These are phyloP conservation scores for Aphodius sticticus DNA, from an alignment of 2,888 invertebrate genomes.

Conservation along the genomic window DNA sequence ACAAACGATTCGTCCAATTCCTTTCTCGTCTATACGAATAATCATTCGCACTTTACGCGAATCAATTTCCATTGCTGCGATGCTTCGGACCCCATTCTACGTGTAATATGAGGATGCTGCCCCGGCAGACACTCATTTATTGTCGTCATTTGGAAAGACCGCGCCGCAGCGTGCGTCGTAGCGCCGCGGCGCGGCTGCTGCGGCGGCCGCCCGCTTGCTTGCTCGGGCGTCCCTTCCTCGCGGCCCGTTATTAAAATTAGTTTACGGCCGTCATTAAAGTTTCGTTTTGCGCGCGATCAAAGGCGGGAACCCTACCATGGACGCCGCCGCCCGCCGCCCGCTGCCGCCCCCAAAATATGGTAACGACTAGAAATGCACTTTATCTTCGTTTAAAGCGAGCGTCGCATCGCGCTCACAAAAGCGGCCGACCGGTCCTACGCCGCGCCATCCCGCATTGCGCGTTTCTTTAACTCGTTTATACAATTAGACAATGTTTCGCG, in stretches of 20 bases:
- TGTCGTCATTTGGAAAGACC: conserved; percentile 25
- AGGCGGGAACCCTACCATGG: not conserved
- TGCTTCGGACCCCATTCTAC: not conserved
- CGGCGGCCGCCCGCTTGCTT: not conserved
- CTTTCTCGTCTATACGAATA: not conserved
- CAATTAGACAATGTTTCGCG: not conserved
- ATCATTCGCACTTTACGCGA: conserved; percentile 15
- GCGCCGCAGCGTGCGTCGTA: not conserved
- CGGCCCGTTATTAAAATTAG: conserved; percentile 26
- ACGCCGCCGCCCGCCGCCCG: not conserved
- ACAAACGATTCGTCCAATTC: not conserved
- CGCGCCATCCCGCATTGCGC: not conserved
- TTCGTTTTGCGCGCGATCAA: conserved; percentile 4
- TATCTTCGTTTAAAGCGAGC: not conserved
- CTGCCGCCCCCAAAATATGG: not conserved
- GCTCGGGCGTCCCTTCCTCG: not conserved
- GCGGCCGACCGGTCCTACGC: not conserved
- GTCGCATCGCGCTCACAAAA: not conserved
- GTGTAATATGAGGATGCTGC: conserved; percentile 20
- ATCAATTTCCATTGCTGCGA: conserved; percentile 22
- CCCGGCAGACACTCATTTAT: conserved; percentile 26
- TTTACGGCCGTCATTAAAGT: conserved; percentile 18
- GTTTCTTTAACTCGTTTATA: conserved; percentile 4
- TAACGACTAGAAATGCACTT: not conserved
- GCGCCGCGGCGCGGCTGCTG: not conserved